Percentiles rank a stretch among this genome's conserved stretches.
Evolutionary conservation across 2,113 vertebrate species (phyloP).

Genomic region (Psilopsiagon aymara): DNA sequence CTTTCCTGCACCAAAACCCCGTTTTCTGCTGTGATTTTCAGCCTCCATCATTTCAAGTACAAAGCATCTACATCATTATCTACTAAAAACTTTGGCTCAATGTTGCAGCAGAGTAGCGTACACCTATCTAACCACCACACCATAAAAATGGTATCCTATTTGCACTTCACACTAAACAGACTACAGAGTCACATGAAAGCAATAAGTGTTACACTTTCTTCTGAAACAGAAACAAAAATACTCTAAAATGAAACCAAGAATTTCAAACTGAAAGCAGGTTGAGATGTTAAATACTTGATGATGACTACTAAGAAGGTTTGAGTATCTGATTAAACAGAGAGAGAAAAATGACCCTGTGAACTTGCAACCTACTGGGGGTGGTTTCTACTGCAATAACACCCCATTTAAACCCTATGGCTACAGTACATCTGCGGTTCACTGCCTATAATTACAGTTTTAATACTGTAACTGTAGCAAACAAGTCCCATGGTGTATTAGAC

Average conservation of each 20-base stretch:
- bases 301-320: constrained; percentile 44
- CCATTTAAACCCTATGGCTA: constrained; percentile 65
- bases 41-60: neutral
- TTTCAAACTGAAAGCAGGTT: neutral
- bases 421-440: constrained; percentile 74
- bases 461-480: constrained; percentile 73
- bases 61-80: neutral
- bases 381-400: constrained; percentile 68
- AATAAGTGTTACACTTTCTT: neutral
- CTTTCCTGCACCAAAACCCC: neutral
- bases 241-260: neutral
- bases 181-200: neutral
- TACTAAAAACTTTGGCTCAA: neutral
- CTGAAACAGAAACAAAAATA: neutral
- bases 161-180: neutral
- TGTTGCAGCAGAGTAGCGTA: neutral
- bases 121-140: neutral
- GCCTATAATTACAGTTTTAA: constrained; percentile 76
- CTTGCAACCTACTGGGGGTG: constrained; percentile 71
- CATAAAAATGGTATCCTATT: neutral
- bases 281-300: constrained; percentile 15
- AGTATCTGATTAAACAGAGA: constrained; percentile 43
- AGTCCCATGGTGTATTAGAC: constrained; percentile 61
- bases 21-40: neutral
- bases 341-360: constrained; percentile 71